A percentile compares a stretch with the other conserved stretches of the same genome.
phyloP scores from a whole-genome alignment of 30 jellyfish, hydroid and myxozoan genomes.

The Pelagia noctiluca region DNA sequence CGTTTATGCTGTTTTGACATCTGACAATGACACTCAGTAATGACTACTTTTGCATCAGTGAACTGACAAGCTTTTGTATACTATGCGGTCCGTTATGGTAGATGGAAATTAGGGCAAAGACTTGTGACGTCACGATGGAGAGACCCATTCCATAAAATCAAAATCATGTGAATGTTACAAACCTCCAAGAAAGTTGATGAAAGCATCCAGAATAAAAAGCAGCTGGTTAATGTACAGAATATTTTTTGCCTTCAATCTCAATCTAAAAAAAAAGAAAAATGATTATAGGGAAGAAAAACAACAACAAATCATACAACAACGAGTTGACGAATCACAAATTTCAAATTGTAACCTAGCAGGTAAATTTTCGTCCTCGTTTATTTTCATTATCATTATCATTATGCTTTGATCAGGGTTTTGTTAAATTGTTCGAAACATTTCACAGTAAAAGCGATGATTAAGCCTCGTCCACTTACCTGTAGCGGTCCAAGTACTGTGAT shows the following conservation, averaged over 20 bases:
- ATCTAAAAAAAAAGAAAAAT: constrained; percentile 39
- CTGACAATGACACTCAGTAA: too few relatives aligned
- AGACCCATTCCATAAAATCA: not conserved
- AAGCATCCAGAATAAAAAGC: constrained; percentile 56
- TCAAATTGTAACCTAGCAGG: too few relatives aligned
- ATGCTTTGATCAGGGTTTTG: too few relatives aligned
- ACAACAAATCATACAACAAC: not conserved
- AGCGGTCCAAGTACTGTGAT: constrained; percentile 67
- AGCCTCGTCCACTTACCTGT: constrained; percentile 56
- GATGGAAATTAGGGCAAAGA: not conserved
- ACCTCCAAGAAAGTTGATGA: constrained; percentile 76
- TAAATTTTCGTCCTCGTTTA: too few relatives aligned
- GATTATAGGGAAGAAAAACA: not conserved
- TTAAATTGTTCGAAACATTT: too few relatives aligned
- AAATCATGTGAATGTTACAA: not conserved
- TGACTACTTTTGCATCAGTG: too few relatives aligned
- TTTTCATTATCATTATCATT: too few relatives aligned
- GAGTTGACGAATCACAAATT: not conserved
- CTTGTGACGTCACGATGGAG: not conserved
- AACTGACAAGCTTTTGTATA: too few relatives aligned
- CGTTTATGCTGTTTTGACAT: too few relatives aligned
- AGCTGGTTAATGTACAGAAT: constrained; percentile 84
- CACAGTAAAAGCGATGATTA: not conserved
- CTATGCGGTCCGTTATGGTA: too few relatives aligned
- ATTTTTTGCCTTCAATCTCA: constrained; percentile 81